Conservation (phyloP, 35 echinoderm and acorn worm genomes). For the Strongylocentrotus purpuratus region DNA sequence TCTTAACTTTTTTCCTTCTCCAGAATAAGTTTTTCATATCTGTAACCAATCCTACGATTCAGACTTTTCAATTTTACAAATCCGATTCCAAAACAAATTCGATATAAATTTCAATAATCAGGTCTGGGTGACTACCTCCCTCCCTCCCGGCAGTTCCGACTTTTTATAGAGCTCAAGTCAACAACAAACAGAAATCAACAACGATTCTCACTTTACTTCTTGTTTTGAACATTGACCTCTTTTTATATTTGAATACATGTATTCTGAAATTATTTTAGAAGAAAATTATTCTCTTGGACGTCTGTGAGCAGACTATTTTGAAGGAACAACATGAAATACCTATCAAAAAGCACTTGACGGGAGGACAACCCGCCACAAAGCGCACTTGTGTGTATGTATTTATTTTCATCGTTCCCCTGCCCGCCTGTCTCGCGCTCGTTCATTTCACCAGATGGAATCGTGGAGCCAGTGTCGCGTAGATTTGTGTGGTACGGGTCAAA, state of each 20-base stretch:
- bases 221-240: background rate
- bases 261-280: no score
- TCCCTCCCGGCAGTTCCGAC: no score
- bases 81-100: no score
- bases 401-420: conserved; percentile 6
- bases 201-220: background rate
- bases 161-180: background rate
- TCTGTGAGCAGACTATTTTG: background rate
- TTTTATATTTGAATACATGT: no score
- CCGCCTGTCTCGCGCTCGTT: conserved; percentile 35
- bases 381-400: conserved; percentile 47
- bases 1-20: no score
- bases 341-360: conserved; percentile 31
- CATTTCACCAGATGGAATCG: conserved; percentile 43
- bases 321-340: conserved; percentile 31
- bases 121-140: no score
- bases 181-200: background rate
- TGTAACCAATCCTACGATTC: no score
- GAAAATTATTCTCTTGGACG: no score
- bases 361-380: conserved; percentile 25
- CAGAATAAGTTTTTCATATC: no score
- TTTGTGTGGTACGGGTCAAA: background rate
- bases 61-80: no score
- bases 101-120: no score
- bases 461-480: conserved; percentile 13